Evolutionary conservation across 1,140 invertebrate species (phyloP), one percentile per base, ranked within the genome.

Genomic region (Heliconius eleuchia): DNA sequence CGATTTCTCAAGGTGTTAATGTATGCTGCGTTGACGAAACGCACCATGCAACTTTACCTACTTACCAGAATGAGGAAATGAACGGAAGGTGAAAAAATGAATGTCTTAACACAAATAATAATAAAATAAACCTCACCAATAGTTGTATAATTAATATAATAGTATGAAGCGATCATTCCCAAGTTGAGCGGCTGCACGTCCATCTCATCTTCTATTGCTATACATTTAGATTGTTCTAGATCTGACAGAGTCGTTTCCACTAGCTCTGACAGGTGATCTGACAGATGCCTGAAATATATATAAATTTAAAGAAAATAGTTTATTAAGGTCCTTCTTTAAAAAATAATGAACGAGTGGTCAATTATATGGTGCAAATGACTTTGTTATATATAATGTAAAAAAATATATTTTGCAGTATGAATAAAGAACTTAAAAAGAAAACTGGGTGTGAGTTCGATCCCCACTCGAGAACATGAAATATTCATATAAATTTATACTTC

Each of bases 111-210:
- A 46, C 13, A 1, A 46, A 46, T 19, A 55, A 19, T 55, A 60
- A n/a, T 23, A 23, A 27, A 70, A 66, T n/a, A 73, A 52, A 19
- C 50, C 74, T 94, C 92, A 98, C 97, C 97, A 82, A 99, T 99
- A 0, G 99, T 99, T 0, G 99, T 99, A 86, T 99, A 99, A 94
- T 99, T 99, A 83, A 99, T 99, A 91, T 99, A 99, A 92, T 99
- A 99, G 92, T 99, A 99, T 0, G 99, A 99, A 2, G 99, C 99
- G 93, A 99, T 99, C 99, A 99, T 99, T 80, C 99, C 99, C 89
- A 99, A 95, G 95, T 99, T 99, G 1, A 99, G 95, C 0, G 99
- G 98, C 72, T 98, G 95, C 0, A 98, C 98, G 91, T 99, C 99
- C 96, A 99, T 99, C 81, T 99, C 99, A 85, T 99, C 99, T 93